These are phyloP conservation scores for Chaetodon trifasciatus DNA, from an alignment of 2,797 vertebrate genomes.

Conservation along the genomic window DNA sequence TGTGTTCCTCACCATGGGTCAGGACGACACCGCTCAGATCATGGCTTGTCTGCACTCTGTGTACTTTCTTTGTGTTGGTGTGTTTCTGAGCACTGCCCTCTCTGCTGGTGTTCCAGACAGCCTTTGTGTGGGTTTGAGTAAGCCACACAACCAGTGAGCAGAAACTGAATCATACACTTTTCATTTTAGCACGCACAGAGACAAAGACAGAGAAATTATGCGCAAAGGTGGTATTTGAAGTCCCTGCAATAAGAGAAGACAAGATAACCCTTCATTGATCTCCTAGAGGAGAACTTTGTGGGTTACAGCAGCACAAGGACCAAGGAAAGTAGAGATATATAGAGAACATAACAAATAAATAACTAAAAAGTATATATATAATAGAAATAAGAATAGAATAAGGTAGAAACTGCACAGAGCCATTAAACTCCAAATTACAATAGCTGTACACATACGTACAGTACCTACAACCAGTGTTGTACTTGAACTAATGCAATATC, in stretches of 20 bases:
- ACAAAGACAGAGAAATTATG: slow-evolving; percentile 34
- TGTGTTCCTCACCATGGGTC: slow-evolving; percentile 9
- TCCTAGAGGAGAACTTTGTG: neutral
- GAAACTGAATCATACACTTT: slow-evolving; percentile 53
- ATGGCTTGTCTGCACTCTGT: slow-evolving; percentile 44
- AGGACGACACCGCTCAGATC: slow-evolving; percentile 35
- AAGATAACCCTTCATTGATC: neutral
- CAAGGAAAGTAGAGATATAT: neutral
- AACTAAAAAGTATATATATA: too few relatives aligned
- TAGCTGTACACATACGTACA: neutral
- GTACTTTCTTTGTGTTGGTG: slow-evolving; percentile 44
- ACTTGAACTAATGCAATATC: too few relatives aligned
- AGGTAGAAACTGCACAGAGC: neutral
- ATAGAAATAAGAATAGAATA: neutral
- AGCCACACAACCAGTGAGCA: slow-evolving; percentile 51
- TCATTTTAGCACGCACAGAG: slow-evolving; percentile 46
- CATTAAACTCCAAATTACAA: too few relatives aligned
- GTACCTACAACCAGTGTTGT: neutral
- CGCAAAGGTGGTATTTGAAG: slow-evolving; percentile 5
- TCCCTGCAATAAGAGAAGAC: neutral
- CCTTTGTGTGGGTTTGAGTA: slow-evolving; percentile 46
- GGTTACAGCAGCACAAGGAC: neutral
- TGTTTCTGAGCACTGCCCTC: slow-evolving; percentile 38
- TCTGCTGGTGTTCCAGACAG: slow-evolving; percentile 41
- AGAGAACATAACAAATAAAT: neutral